Evolutionary conservation across 2,797 vertebrate genomes (phyloP), one percentile per base, ranked within the genome.

Genomic region (Pteropus rufus): DNA sequence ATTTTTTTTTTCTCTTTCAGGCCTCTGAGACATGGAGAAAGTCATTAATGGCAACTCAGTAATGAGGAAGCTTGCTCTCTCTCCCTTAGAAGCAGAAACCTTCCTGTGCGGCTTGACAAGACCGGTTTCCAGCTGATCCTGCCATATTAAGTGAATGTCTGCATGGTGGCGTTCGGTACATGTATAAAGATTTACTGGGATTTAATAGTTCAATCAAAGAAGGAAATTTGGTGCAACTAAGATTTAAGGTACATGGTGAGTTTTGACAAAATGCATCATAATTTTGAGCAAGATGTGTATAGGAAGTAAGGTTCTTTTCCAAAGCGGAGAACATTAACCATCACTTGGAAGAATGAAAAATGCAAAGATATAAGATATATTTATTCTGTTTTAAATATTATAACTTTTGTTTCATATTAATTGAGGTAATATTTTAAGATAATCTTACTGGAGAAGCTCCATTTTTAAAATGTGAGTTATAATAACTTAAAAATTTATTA

Each of bases 21-120:
- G 54, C 2, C 46, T 93, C 82, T 56, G 58, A 94, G n/a, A 41
- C 93, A 76, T 75, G 56, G 93, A 95, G 49, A 46, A 96, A 85
- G 34, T 95, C 49, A 92, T 89, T 90, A 87, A 75, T 18, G 52
- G 58, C 15, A 70, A 23, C 26, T 94, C 52, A 49, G 80, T 70
- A 95, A 92, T 49, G 60, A 93, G 56, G 23, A 79, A 41, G 31
- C 39, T 86, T 77, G 41, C 46, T 70, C 62, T 84, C 24, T 86
- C 18, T 34, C 31, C 18, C 58, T 52, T 52, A 39, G 21, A 44
- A 54, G n/a, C 80, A 85, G 41, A 34, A 73, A 34, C 7, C 41
- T 82, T 86, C 64, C 76, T 75, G 19, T 46, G 58, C 69, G 21
- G 11, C 34, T 76, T 60, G 60, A 90, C 23, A 36, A 94, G 52